Evolutionary conservation across 1,140 invertebrate genomes (phyloP).

Genomic region (Philopotamus ludificatus): DNA sequence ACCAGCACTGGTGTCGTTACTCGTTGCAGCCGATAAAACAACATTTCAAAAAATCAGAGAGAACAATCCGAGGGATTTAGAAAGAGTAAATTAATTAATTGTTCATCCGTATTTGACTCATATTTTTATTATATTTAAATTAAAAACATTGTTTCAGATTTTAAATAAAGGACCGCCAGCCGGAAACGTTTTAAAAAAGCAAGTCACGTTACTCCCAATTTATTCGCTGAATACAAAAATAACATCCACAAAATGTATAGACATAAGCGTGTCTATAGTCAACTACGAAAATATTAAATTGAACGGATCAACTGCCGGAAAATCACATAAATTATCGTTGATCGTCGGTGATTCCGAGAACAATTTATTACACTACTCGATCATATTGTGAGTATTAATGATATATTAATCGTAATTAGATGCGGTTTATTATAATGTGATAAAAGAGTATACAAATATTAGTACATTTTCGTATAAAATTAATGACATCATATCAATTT

Average conservation of each 20-base stretch:
- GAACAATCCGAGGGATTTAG: slow-evolving; percentile 71
- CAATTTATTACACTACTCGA: slow-evolving; percentile 47
- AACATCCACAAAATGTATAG: slow-evolving; percentile 43
- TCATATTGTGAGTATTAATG: slow-evolving; percentile 26
- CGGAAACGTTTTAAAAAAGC: slow-evolving; percentile 50
- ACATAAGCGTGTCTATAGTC: slow-evolving; percentile 44
- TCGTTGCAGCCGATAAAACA: slow-evolving; percentile 66
- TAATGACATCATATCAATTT: slow-evolving; percentile 36
- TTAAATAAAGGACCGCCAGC: slow-evolving; percentile 54
- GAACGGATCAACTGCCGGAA: slow-evolving; percentile 48
- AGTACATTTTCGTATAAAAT: not conserved
- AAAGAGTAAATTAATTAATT: slow-evolving; percentile 57
- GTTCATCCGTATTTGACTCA: not conserved
- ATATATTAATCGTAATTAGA: not conserved
- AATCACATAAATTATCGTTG: slow-evolving; percentile 48
- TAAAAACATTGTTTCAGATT: slow-evolving; percentile 44
- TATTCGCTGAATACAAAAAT: slow-evolving; percentile 46
- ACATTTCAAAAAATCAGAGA: slow-evolving; percentile 65
- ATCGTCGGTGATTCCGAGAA: slow-evolving; percentile 57
- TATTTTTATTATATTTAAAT: not conserved
- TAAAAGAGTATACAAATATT: too few relatives aligned
- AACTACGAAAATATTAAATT: slow-evolving; percentile 48
- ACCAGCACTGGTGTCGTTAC: slow-evolving; percentile 60
- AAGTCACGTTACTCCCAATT: slow-evolving; percentile 51
- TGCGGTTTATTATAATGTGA: too few relatives aligned